Percentiles rank a stretch among this genome's conserved stretches.
phyloP scores from a whole-genome alignment of 2,113 vertebrate genomes.

The Odocoileus virginianus region DNA sequence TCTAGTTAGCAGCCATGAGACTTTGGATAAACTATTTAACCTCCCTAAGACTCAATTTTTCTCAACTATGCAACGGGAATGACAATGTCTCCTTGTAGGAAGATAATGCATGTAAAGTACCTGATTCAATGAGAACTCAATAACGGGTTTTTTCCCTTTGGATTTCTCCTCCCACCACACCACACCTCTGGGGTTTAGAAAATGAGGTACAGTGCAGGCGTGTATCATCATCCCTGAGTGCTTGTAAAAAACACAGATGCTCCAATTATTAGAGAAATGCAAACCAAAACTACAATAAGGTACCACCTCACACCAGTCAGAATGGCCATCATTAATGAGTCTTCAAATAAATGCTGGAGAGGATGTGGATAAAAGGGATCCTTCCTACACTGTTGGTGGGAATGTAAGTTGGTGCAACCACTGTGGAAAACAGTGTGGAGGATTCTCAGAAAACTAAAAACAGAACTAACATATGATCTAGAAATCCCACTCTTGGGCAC shows the following conservation, averaged over 20 bases:
- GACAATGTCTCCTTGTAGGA: background rate
- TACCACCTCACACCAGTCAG: background rate
- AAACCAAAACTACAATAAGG: background rate
- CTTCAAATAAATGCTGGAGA: background rate
- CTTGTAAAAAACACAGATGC: background rate
- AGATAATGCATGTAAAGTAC: background rate
- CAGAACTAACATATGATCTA: background rate
- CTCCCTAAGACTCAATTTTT: background rate
- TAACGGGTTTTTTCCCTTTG: background rate
- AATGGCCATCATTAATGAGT: background rate
- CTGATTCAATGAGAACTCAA: background rate
- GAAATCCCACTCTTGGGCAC: background rate
- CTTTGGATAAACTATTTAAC: background rate
- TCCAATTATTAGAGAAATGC: background rate
- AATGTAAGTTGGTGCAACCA: background rate
- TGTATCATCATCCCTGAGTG: background rate
- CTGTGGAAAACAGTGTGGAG: background rate
- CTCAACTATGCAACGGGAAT: background rate
- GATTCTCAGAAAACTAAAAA: background rate
- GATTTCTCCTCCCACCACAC: background rate
- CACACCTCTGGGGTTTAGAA: background rate
- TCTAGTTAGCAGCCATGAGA: background rate
- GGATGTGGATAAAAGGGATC: background rate
- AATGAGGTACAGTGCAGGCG: too few species aligned
- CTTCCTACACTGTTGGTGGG: background rate